Base-by-base conservation (phyloP, 2,888 invertebrate genomes). In the Acanthacorydalis orientalis region DNA sequence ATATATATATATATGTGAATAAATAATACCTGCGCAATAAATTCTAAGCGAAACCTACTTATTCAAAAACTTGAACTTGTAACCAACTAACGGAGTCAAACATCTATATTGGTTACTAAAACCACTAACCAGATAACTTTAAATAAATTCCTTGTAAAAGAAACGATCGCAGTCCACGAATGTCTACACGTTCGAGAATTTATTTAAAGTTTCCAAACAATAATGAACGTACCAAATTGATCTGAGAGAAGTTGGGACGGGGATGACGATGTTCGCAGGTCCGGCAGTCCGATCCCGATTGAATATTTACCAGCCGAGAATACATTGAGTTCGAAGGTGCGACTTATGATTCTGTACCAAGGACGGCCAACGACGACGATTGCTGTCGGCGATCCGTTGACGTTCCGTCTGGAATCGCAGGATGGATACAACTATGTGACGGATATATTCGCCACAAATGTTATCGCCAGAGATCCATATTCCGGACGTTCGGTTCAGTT, bases 251-350 rank as follows among this genome's bases (percentile, higher is more conserved):
- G 73, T 58, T 62, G 69, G 56, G 69, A 65, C 50, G 65, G 64
- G 57, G 53, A 49, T 48, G 60, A 67, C 62, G 61, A 69, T 60
- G 60, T 70, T 57, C 72, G 71, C 68, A 88, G 88, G 59, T 87
- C 89, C 23, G 90, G 90, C 54, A 88, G 89, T 58, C 91, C 91
- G 1, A 89, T 89, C 53, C 91, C 90, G 10, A 90, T 92, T 48
- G 91, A 91, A 64, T 90, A 90, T 61, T 69, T 92, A 7, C 91
- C 91, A 15, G 90, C 90, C 11, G 90, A 91, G 62, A 91, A 91
- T 57, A 86, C 89, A 0, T 67, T 92, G 35, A 90, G 90, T 62
- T 89, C 89, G 0, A 84, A 88, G 60, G 88, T 91, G 1, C 78
- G 89, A 14, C 65, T 91, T 52, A 71, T 83, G 68, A 90, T 92